phyloP scores from a whole-genome alignment of 2,113 vertebrate species.

The Ptychochromis oligacanthus region DNA sequence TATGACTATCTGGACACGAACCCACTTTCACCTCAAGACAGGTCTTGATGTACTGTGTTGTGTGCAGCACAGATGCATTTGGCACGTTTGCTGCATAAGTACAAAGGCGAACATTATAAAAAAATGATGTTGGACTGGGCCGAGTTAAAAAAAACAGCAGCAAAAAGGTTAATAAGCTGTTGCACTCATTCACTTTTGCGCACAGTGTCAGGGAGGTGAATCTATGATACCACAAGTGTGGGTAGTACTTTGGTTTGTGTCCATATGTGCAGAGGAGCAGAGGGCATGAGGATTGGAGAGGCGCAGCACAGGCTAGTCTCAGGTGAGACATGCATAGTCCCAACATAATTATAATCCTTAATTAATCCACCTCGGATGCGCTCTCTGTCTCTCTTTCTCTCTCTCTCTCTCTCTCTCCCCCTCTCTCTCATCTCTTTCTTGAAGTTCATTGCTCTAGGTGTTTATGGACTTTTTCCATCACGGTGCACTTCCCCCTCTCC shows the following conservation, averaged over 20 bases:
- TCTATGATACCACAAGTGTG: slow-evolving; percentile 41
- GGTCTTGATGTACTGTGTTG: not conserved
- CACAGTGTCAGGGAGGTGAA: slow-evolving; percentile 47
- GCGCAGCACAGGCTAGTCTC: slow-evolving; percentile 62
- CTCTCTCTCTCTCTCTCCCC: not conserved
- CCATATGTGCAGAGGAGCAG: slow-evolving; percentile 60
- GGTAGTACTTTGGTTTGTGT: slow-evolving; percentile 69
- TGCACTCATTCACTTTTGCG: slow-evolving; percentile 41
- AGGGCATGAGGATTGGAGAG: slow-evolving; percentile 63
- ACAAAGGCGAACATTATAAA: slow-evolving; percentile 1
- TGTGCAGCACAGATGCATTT: not conserved
- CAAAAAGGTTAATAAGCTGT: slow-evolving; percentile 43
- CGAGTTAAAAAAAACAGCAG: slow-evolving; percentile 28
- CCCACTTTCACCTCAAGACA: not conserved
- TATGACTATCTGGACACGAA: not conserved
- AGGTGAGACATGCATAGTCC: slow-evolving; percentile 73
- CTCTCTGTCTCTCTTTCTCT: slow-evolving; percentile 22
- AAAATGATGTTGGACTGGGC: not conserved
- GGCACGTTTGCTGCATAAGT: not conserved
- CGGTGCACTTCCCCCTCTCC: slow-evolving; percentile 31
- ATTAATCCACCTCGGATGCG: slow-evolving; percentile 77
- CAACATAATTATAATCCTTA: slow-evolving; percentile 81
- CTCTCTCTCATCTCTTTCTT: slow-evolving; percentile 3
- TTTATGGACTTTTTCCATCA: slow-evolving; percentile 68
- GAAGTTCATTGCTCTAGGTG: slow-evolving; percentile 63